Conservation (phyloP, 2,113 vertebrate species). For the Hippoglossus stenolepis region DNA sequence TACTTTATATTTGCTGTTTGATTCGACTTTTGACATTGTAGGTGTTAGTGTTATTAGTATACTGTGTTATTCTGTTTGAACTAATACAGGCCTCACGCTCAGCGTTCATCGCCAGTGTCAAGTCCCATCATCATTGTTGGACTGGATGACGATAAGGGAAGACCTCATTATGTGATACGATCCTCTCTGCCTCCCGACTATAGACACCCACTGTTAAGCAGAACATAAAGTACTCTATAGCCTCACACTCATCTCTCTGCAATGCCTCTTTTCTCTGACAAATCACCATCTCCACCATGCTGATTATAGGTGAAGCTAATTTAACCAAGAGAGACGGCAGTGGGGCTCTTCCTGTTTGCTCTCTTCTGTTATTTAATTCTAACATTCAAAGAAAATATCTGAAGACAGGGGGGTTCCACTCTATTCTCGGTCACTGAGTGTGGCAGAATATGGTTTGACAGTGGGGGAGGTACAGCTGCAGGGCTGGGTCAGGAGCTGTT, state of each 20-base stretch:
- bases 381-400: constrained; percentile 36
- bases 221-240: background rate
- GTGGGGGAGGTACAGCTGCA: constrained; percentile 44
- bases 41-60: background rate
- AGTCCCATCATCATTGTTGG: constrained; percentile 39
- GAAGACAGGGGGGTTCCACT: background rate
- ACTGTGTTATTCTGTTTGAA: background rate
- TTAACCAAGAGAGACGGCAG: constrained; percentile 23
- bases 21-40: background rate
- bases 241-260: constrained; percentile 1
- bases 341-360: background rate
- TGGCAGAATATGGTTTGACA: constrained; percentile 52
- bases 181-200: constrained; percentile 40
- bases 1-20: background rate
- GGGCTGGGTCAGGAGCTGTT: constrained; percentile 48
- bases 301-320: constrained; percentile 58
- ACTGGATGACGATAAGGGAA: constrained; percentile 21
- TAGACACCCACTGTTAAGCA: constrained; percentile 21
- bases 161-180: constrained; percentile 49
- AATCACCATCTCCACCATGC: constrained; percentile 3
- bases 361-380: constrained; percentile 31
- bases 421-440: constrained; percentile 38
- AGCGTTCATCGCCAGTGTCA: background rate
- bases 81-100: background rate
- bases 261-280: too few species aligned